Conservation (phyloP, 2,113 vertebrate genomes). For the Chaetorhynchus papuensis region DNA sequence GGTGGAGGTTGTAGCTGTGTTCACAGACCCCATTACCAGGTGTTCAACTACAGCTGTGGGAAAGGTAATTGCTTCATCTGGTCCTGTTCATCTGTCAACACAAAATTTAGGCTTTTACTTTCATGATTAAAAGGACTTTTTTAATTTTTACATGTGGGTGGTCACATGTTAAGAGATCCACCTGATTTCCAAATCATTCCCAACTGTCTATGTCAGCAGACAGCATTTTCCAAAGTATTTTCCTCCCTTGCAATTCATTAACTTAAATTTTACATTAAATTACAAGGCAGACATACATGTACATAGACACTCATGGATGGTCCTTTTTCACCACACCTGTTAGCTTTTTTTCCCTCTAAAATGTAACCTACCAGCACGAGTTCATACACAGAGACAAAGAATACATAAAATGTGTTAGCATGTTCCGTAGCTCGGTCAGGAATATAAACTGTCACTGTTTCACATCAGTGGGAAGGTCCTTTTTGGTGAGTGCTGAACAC, state of each 20-base stretch:
- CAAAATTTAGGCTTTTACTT: not conserved
- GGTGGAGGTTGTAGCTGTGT: not conserved
- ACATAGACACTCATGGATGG: not conserved
- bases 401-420: not conserved
- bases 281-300: not conserved
- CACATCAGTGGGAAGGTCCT: not conserved
- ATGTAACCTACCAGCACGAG: not conserved
- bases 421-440: accelerated
- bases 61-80: not conserved
- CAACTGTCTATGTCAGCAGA: not conserved
- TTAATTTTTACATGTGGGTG: not conserved
- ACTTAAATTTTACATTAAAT: not conserved
- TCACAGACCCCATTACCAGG: not conserved
- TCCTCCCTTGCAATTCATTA: not conserved
- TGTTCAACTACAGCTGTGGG: not conserved
- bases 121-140: not conserved
- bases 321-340: not conserved
- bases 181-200: not conserved
- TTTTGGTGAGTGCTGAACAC: not conserved
- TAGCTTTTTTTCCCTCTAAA: not conserved
- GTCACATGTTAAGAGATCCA: not conserved
- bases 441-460: not conserved
- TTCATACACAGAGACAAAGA: not conserved
- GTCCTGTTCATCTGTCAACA: not conserved
- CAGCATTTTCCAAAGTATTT: not conserved